These are phyloP conservation scores for Synergus gifuensis DNA, from an alignment of 2,888 invertebrate species.

Conservation along the genomic window DNA sequence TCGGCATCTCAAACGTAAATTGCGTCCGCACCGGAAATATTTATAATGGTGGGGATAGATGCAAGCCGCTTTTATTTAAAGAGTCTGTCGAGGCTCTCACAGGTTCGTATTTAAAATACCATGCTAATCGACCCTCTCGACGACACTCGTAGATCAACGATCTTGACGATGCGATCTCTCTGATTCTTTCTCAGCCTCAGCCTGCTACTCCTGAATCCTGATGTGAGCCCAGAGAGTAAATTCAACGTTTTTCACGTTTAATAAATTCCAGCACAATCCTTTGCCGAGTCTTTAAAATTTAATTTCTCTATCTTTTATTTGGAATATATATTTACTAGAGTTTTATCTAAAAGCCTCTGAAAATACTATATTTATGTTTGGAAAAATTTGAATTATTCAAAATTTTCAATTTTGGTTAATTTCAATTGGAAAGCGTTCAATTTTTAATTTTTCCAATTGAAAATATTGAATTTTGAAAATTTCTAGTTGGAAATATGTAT, in stretches of 20 bases:
- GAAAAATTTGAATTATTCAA: too few relatives aligned
- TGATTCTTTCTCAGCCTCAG: slow-evolving; percentile 4
- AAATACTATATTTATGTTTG: too few relatives aligned
- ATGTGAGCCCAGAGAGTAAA: background rate
- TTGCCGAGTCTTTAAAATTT: too few relatives aligned
- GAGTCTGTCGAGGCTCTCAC: slow-evolving; percentile 18
- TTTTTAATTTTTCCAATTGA: too few relatives aligned
- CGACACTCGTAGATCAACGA: slow-evolving; percentile 41
- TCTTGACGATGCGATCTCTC: slow-evolving; percentile 36
- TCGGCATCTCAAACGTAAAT: slow-evolving; percentile 23
- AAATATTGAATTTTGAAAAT: too few relatives aligned
- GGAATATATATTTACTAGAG: too few relatives aligned
- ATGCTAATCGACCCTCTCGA: slow-evolving; percentile 40
- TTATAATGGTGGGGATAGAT: slow-evolving; percentile 26
- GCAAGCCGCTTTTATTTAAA: slow-evolving; percentile 23
- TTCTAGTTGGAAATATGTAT: too few relatives aligned
- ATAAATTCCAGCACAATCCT: too few relatives aligned
- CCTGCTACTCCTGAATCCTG: background rate
- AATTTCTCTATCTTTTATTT: too few relatives aligned
- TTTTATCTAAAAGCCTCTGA: too few relatives aligned
- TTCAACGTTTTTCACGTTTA: background rate
- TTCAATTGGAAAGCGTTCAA: too few relatives aligned
- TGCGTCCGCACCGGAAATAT: slow-evolving; percentile 30
- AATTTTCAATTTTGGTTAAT: too few relatives aligned
- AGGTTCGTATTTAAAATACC: slow-evolving; percentile 39